phyloP scores from a whole-genome alignment of 2,888 invertebrate genomes.

The Meandrusa payeni region DNA sequence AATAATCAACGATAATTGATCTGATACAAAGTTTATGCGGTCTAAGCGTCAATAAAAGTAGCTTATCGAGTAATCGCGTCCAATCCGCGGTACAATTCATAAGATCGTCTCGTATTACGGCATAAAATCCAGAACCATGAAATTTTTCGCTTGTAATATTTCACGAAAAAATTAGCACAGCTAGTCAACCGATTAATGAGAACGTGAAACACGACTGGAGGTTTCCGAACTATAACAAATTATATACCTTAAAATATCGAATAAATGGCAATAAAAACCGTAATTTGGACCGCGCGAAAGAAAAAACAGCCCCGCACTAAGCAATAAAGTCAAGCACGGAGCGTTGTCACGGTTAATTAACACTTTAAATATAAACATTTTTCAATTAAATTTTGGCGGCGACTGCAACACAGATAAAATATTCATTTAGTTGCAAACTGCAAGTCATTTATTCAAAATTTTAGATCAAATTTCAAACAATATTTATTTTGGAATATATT shows the following conservation, averaged over 20 bases:
- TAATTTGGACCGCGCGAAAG: constrained; percentile 60
- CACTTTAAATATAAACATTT: constrained; percentile 60
- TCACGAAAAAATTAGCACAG: constrained; percentile 72
- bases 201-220: constrained; percentile 69
- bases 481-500: no score
- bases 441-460: constrained; percentile 23
- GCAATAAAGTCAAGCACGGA: constrained; percentile 56
- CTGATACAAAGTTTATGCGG: constrained; percentile 19
- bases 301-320: constrained; percentile 53
- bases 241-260: constrained; percentile 66
- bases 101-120: constrained; percentile 44
- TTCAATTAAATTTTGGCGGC: constrained; percentile 64
- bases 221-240: constrained; percentile 63
- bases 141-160: constrained; percentile 63
- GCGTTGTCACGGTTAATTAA: constrained; percentile 66
- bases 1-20: constrained; percentile 18
- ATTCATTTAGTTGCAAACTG: constrained; percentile 24
- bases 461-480: constrained; percentile 8
- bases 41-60: constrained; percentile 17
- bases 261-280: constrained; percentile 58
- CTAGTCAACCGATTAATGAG: constrained; percentile 75
- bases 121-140: constrained; percentile 64
- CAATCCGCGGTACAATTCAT: constrained; percentile 41
- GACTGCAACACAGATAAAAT: constrained; percentile 30
- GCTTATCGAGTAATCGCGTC: constrained; percentile 41